Percentiles rank a stretch among this genome's conserved stretches.
These are phyloP conservation scores for Meteorus cinctellus DNA, from an alignment of 2,888 invertebrate species.

Conservation along the genomic window DNA sequence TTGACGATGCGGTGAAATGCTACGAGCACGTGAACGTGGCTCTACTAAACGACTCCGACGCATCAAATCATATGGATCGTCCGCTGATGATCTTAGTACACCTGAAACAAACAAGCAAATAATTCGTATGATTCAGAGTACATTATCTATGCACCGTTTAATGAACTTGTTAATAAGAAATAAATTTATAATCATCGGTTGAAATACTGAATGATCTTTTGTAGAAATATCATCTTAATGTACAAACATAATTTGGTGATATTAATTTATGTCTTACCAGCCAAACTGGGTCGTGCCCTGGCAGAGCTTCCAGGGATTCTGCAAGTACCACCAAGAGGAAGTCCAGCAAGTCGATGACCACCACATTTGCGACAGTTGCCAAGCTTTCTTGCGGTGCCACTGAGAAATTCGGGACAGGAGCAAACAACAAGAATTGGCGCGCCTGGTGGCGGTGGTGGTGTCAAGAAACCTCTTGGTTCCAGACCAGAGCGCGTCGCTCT, in stretches of 20 bases:
- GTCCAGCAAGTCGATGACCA: slow-evolving; percentile 84
- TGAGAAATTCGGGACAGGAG: slow-evolving; percentile 87
- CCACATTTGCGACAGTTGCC: slow-evolving; percentile 90
- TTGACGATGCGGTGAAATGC: slow-evolving; percentile 70
- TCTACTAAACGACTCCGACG: slow-evolving; percentile 83
- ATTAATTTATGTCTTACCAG: slow-evolving; percentile 56
- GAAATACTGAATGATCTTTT: too few relatives aligned
- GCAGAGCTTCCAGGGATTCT: slow-evolving; percentile 60
- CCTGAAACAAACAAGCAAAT: slow-evolving; percentile 53
- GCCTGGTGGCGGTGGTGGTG: slow-evolving; percentile 76
- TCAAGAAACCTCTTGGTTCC: slow-evolving; percentile 71
- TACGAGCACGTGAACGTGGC: slow-evolving; percentile 74
- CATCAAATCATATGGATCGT: slow-evolving; percentile 88
- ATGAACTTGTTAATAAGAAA: neutral
- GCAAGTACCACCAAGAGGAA: slow-evolving; percentile 81
- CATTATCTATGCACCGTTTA: neutral
- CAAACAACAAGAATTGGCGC: slow-evolving; percentile 85
- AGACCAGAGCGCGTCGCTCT: slow-evolving; percentile 73
- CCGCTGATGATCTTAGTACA: slow-evolving; percentile 65
- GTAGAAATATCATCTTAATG: too few relatives aligned
- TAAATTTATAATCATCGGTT: too few relatives aligned
- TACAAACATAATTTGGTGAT: neutral
- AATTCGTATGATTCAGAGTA: neutral
- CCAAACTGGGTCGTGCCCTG: slow-evolving; percentile 68
- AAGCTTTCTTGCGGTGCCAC: slow-evolving; percentile 85